A percentile compares a stretch with the other conserved stretches of the same genome.
Evolutionary conservation across 2,888 invertebrate genomes (phyloP).

Genomic region (Octodonta nipae): DNA sequence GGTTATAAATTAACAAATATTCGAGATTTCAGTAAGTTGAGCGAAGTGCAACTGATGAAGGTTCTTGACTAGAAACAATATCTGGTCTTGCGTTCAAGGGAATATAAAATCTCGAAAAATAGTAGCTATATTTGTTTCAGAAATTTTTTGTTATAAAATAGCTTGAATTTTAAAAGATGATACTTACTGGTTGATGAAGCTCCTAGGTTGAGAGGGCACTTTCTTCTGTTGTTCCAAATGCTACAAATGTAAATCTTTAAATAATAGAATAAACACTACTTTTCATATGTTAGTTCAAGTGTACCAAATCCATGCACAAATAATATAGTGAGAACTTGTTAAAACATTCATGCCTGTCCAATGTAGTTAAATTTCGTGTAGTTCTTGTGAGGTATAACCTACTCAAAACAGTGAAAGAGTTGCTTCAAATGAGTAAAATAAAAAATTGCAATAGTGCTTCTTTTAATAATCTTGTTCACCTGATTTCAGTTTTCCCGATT

Average conservation of each 20-base stretch:
- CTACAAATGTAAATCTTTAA: slow-evolving; percentile 38
- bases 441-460: no score
- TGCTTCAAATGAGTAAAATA: no score
- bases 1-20: no score
- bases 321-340: background rate
- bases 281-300: no score
- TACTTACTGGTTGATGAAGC: slow-evolving; percentile 70
- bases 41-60: no score
- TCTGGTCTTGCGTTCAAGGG: no score
- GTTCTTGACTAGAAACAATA: no score
- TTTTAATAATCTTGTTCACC: background rate
- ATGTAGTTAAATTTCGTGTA: no score
- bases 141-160: background rate
- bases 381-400: slow-evolving; percentile 5
- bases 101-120: no score
- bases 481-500: slow-evolving; percentile 4
- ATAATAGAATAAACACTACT: slow-evolving; percentile 11
- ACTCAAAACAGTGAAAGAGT: slow-evolving; percentile 5
- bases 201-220: slow-evolving; percentile 49
- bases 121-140: no score
- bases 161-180: background rate
- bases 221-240: slow-evolving; percentile 59
- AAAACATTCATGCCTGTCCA: no score
- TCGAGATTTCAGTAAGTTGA: no score
- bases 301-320: background rate